Evolutionary conservation across 2,797 vertebrate genomes (phyloP), one percentile per base, ranked within the genome.

Genomic region (Sebastes variabilis): DNA sequence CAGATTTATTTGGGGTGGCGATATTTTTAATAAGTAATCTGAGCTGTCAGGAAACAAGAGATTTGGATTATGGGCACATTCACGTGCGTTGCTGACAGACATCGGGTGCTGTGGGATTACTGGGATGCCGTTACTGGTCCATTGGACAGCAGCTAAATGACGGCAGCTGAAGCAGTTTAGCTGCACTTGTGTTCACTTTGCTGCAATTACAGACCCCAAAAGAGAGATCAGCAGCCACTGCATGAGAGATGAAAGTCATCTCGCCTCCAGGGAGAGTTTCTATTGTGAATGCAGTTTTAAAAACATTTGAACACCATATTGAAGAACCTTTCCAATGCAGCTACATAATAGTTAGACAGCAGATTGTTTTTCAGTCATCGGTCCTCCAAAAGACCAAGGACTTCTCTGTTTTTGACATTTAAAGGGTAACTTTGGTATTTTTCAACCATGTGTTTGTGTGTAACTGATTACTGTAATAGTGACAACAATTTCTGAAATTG

Each of bases 221-320:
- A 73, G 66, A 72, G 73, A 80, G 49, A 75, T 81, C 27, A 64
- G 70, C 46, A 65, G 59, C 62, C 34, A 29, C 49, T 55, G 30
- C 29, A 58, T 22, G 38, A 77, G 12, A 46, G 58, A 54, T 61
- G 30, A 76, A 74, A 69, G 68, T 52, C 60, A 8, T 54, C 36
- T 70, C 8, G 11, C 5, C 25, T 25, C 55, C 58, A 65, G 14
- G 38, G 32, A 54, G 52, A 49, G 14, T 38, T 72, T 49, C 27
- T 59, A 14, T 36, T 66, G n/a, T 77, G 66, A 65, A 80, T 59
- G 16, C 22, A 25, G 61, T 52, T 2, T 66, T 29, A 1, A 65
- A 68, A 61, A 30, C 56, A 30, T 49, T 77, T 68, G 38, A 58
- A 34, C n/a, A 18, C n/a, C 18, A 20, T 29, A 49, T 22, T 59